Percentiles rank a stretch among this genome's conserved stretches.
Evolutionary conservation across 2,113 vertebrate genomes (phyloP).

Genomic region (Rhipidura dahli): DNA sequence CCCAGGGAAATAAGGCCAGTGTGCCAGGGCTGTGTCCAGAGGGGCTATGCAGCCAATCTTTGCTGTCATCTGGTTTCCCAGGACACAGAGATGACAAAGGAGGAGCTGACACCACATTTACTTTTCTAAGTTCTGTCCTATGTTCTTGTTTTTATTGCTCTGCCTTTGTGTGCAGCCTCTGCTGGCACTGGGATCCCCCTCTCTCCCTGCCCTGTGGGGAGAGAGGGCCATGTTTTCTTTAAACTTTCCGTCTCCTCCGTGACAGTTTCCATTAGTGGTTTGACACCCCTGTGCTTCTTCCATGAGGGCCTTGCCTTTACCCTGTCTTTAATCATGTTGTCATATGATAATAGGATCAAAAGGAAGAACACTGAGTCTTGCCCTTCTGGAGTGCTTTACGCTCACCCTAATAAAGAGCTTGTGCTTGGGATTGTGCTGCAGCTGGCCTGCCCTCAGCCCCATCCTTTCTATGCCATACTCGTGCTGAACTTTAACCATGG

Average conservation of each 20-base stretch:
- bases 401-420: constrained; percentile 59
- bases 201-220: not conserved
- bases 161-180: not conserved
- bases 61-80: constrained; percentile 43
- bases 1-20: not conserved
- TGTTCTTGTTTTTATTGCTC: constrained; percentile 47
- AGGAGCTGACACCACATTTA: constrained; percentile 49
- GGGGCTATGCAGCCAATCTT: not conserved
- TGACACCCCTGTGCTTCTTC: constrained; percentile 64
- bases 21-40: not conserved
- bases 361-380: constrained; percentile 43
- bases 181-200: not conserved
- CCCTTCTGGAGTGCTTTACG: constrained; percentile 49
- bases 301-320: constrained; percentile 46
- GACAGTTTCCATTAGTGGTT: constrained; percentile 69
- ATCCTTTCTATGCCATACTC: not conserved
- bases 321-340: constrained; percentile 67
- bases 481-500: not conserved
- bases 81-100: constrained; percentile 41
- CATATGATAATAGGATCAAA: constrained; percentile 67
- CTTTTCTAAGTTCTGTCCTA: constrained; percentile 45
- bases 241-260: constrained; percentile 40
- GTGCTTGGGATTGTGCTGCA: constrained; percentile 52
- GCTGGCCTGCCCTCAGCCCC: constrained; percentile 24
- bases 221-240: constrained; percentile 35